Evolutionary conservation across 2,888 invertebrate genomes (phyloP).

Genomic region (Callosobruchus maculatus): DNA sequence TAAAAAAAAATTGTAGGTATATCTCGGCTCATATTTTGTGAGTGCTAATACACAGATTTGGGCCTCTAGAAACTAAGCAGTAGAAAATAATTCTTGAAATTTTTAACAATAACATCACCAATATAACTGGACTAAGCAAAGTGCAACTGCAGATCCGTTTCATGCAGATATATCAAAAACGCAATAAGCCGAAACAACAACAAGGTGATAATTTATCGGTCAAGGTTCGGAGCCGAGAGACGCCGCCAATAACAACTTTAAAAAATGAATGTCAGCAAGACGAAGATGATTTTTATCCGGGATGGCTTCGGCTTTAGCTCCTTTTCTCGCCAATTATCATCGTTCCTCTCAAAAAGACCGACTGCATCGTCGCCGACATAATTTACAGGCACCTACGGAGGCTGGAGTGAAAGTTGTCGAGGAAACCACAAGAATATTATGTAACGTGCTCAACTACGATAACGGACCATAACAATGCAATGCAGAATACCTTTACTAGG

Average conservation of each 20-base stretch:
- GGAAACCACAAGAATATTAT: too few species aligned
- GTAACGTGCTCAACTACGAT: too few species aligned
- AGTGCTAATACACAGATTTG: too few species aligned
- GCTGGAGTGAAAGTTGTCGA: neutral
- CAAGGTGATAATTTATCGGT: neutral
- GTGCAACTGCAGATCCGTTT: neutral
- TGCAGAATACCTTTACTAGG: too few species aligned
- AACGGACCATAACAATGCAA: too few species aligned
- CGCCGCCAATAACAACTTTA: neutral
- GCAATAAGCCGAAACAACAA: neutral
- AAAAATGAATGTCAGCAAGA: neutral
- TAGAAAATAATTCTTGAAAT: too few species aligned
- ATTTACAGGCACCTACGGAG: neutral
- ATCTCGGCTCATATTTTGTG: too few species aligned
- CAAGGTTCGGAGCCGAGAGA: neutral
- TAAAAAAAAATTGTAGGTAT: too few species aligned
- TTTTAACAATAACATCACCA: neutral
- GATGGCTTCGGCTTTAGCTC: neutral
- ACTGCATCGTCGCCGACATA: neutral
- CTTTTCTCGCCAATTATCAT: neutral
- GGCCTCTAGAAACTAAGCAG: too few species aligned
- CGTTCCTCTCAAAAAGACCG: neutral
- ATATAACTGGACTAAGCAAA: neutral
- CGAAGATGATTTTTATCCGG: neutral
- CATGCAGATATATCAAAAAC: neutral